Evolutionary conservation across 2,797 vertebrate genomes (phyloP), one percentile per base, ranked within the genome.

Genomic region (Synanceia verrucosa): DNA sequence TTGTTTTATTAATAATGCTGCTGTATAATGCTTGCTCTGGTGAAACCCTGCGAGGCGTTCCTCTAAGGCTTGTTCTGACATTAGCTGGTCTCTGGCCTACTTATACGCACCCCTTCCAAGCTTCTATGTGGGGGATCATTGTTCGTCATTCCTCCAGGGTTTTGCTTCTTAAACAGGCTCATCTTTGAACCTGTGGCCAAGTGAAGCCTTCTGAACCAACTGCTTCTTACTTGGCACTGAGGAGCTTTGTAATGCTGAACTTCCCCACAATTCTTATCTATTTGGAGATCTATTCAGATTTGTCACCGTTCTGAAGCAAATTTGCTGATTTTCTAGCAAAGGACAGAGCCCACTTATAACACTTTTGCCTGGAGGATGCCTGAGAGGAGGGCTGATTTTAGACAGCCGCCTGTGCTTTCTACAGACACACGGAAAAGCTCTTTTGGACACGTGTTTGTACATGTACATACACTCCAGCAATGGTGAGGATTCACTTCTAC

Each of bases 181-280:
- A 41, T 78, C 74, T 87, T 86, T 89, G 84, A 92, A 90, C 86
- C 75, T 47, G 39, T 1, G 31, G 82, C 82, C 73, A 85, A 86
- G 56, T n/a, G 31, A 70, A 24, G 51, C 62, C 56, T 60, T 86
- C 68, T 72, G 58, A 85, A 68, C 47, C n/a, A 10, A 73, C 74
- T 26, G 51, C 31, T 70, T 62, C 60, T 76, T n/a, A 36, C 37
- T 75, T 44, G 29, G 60, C 55, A 72, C 47, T 21, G 60, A 68
- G 48, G 29, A 72, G 43, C 34, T 72, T 76, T 72, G 67, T 50
- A 50, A 65, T 18, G 39, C 19, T 26, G 29, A 59, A 36, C 23
- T 50, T 31, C 21, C 18, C 18, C 1, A 24, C 36, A 67, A 23
- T 51, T 58, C 44, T 21, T 31, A 64, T 74, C 16, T 47, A 48